Base-by-base conservation (phyloP, 2,113 vertebrate species). In the Aldabrachelys gigantea region DNA sequence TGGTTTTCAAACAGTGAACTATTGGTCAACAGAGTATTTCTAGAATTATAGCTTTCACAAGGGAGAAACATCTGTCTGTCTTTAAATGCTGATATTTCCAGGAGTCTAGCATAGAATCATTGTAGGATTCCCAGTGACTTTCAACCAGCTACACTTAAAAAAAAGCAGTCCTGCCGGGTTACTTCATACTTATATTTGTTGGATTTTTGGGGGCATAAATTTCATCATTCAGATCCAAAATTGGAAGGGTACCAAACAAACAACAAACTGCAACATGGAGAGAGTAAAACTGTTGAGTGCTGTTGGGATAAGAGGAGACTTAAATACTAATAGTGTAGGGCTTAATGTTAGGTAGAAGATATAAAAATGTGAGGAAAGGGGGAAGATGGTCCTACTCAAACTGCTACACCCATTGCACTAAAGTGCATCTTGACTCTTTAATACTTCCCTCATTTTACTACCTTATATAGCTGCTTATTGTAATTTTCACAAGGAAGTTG, bases 41-140 rank as follows among this genome's bases (percentile, higher is more conserved):
- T 94, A 92, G 90, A 94, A 89, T 95, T 94, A 93, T 54, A 93
- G 82, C 90, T 96, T 95, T 97, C 96, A 96, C 95, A 96, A 96
- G 96, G 94, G 95, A 96, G 95, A 95, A 92, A 87, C 95, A 96
- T 97, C 95, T 94, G 96, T 82, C 95, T 96, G 0, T 62, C 49
- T 94, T 94, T 82, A 92, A 83, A 90, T 91, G 72, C 83, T 80
- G 44, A 80, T 54, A 44, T 90, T 52, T 87, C 79, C 54, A 41
- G 47, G 35, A 89, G 14, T 83, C 76, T 92, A 90, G 82, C 31
- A 82, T 29, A 90, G 84, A 76, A 84, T 90, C 62, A 65, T 65
- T 65, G 29, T 65, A 65, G 35, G 35, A 65, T 35, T 65, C n/a
- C 31, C 35, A 65, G 35, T 13, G 31, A 35, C 31, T 65, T 65